Percentiles rank a stretch among this genome's conserved stretches.
These are phyloP conservation scores for Cynopterus sphinx DNA, from an alignment of 2,797 vertebrate species.

Conservation along the genomic window DNA sequence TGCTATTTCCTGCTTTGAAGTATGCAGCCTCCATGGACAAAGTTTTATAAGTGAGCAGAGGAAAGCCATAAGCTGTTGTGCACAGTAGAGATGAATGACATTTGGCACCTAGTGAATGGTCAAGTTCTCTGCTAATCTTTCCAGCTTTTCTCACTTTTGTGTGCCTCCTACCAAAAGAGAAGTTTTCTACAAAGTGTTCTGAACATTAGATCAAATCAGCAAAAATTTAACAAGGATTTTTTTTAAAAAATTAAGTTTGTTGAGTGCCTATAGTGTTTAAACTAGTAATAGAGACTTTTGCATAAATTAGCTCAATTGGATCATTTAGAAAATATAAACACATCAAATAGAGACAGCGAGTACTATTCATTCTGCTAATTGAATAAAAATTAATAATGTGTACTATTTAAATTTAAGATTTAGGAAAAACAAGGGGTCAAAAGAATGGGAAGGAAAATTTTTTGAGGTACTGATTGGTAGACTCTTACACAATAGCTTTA, in stretches of 20 bases:
- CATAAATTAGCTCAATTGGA: neutral
- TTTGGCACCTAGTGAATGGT: slow-evolving; percentile 21
- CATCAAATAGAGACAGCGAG: neutral
- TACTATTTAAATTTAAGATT: neutral
- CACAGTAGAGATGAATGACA: neutral
- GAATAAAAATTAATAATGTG: neutral
- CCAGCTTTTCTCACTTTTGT: neutral
- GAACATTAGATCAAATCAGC: neutral
- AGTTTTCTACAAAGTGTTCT: neutral
- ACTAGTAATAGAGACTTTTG: neutral
- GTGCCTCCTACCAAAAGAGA: neutral
- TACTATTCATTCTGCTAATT: neutral
- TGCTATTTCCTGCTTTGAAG: neutral
- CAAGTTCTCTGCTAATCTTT: neutral
- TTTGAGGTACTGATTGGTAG: neutral
- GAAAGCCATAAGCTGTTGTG: neutral
- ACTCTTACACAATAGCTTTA: neutral
- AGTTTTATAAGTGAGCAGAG: neutral
- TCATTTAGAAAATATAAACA: neutral
- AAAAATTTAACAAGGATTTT: neutral
- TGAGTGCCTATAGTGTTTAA: neutral
- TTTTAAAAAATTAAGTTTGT: neutral
- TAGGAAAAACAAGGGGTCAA: neutral
- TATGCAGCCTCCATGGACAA: neutral
- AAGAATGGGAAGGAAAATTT: neutral